Evolutionary conservation across 2,113 vertebrate species (phyloP).

Genomic region (Mormyrus iriodes): DNA sequence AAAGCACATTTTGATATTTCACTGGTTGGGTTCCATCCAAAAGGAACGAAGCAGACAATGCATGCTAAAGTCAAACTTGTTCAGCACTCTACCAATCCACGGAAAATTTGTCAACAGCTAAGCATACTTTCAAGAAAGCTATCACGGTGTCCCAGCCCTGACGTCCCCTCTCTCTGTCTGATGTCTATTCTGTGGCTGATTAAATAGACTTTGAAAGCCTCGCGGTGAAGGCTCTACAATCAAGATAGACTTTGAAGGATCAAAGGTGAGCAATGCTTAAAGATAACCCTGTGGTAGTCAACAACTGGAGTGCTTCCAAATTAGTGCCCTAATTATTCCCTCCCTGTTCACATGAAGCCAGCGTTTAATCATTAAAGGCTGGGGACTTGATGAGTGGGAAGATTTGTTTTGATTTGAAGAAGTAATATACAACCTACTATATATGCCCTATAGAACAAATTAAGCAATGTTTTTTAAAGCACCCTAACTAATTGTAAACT

Average conservation of each 20-base stretch:
- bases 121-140: neutral
- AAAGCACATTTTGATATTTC: neutral
- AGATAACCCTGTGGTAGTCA: neutral
- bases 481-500: neutral
- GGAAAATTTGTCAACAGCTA: neutral
- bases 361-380: slow-evolving; percentile 15
- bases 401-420: neutral
- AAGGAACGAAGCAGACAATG: neutral
- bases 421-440: neutral
- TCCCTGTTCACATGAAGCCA: neutral
- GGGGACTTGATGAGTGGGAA: neutral
- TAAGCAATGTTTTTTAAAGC: neutral
- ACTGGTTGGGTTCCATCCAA: neutral
- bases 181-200: neutral
- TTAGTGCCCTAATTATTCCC: slow-evolving; percentile 14
- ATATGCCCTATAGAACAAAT: neutral
- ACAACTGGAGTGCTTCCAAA: slow-evolving; percentile 4
- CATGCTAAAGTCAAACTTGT: neutral
- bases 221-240: slow-evolving; percentile 20
- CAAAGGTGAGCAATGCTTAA: slow-evolving; percentile 20
- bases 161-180: neutral
- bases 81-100: neutral
- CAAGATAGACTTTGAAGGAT: slow-evolving; percentile 24
- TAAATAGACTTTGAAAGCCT: slow-evolving; percentile 10
- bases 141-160: neutral